Conservation (phyloP, 2,113 vertebrate species). For the Odocoileus hemionus region DNA sequence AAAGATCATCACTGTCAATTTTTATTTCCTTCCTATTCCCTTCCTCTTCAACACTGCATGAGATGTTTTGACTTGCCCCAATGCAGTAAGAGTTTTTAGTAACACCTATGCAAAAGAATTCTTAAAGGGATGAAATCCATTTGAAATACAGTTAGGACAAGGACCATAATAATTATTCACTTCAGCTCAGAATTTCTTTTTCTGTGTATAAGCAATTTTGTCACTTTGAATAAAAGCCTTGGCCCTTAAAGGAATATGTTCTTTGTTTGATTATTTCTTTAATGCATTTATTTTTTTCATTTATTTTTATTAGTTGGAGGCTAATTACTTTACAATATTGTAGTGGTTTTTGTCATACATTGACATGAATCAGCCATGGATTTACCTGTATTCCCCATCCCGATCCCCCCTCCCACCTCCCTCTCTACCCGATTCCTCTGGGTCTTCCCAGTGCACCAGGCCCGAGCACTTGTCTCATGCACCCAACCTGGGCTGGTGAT, state of each 20-base stretch:
- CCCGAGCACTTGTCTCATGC: too few relatives aligned
- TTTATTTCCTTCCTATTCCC: not conserved
- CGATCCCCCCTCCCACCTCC: too few relatives aligned
- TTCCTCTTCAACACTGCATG: not conserved
- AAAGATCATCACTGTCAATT: not conserved
- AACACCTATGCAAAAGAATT: not conserved
- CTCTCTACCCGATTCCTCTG: too few relatives aligned
- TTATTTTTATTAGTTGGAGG: too few relatives aligned
- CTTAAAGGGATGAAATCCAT: not conserved
- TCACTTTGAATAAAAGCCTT: not conserved
- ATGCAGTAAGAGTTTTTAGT: not conserved
- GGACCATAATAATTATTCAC: not conserved
- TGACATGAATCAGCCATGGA: too few relatives aligned
- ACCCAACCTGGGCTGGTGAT: too few relatives aligned
- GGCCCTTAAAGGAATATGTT: not conserved
- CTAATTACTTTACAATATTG: too few relatives aligned
- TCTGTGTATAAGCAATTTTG: not conserved
- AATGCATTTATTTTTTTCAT: not conserved
- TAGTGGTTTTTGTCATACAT: too few relatives aligned
- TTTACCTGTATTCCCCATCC: too few relatives aligned
- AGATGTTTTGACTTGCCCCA: accelerated
- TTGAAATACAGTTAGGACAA: not conserved
- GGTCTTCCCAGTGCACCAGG: too few relatives aligned
- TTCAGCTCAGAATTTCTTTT: not conserved
- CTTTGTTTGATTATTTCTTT: not conserved